Evolutionary conservation across 2,113 vertebrate genomes (phyloP).

Genomic region (Heptranchias perlo): DNA sequence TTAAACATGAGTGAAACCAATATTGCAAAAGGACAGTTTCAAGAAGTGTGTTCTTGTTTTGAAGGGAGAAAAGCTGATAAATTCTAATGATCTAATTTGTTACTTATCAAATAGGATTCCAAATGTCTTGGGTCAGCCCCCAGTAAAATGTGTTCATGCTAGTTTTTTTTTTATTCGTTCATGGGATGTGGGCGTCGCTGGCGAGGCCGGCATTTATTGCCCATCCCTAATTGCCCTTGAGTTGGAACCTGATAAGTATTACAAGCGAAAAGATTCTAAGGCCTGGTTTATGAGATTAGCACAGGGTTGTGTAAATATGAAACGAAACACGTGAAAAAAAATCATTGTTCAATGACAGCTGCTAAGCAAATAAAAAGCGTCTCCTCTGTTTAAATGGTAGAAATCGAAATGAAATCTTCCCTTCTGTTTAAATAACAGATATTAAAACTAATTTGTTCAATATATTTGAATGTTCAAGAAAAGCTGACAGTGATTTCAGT

Average conservation of each 20-base stretch:
- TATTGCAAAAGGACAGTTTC: not conserved
- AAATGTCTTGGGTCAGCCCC: not conserved
- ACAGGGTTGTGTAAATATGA: not conserved
- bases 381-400: not conserved
- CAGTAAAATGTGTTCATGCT: not conserved
- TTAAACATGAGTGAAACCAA: not conserved
- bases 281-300: not conserved
- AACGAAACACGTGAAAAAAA: not conserved
- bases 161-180: no score
- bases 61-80: constrained; percentile 12
- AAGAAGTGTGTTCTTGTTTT: not conserved
- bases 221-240: no score
- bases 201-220: no score
- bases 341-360: not conserved
- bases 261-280: not conserved
- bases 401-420: not conserved
- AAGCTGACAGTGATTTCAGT: not conserved
- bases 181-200: no score
- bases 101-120: not conserved
- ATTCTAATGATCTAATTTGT: constrained; percentile 8
- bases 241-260: not conserved
- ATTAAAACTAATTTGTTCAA: not conserved
- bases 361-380: not conserved
- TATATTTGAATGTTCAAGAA: not conserved
- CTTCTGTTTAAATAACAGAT: not conserved